A percentile compares a stretch with the other conserved stretches of the same genome.
These are phyloP conservation scores for Trematocara nigrifrons DNA, from an alignment of 2,113 vertebrate genomes.

Conservation along the genomic window DNA sequence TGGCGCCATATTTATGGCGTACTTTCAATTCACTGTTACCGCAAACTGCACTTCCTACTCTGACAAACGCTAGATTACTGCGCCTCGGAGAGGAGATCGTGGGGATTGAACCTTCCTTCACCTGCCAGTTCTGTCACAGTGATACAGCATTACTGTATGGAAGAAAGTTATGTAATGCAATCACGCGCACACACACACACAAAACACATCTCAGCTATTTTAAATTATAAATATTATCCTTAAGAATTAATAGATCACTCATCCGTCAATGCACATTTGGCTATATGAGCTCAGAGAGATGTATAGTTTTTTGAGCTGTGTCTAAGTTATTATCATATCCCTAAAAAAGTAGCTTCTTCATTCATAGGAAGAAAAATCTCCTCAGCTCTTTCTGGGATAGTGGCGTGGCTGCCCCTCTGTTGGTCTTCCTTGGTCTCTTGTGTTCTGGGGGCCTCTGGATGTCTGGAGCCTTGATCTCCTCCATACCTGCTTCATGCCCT, in stretches of 20 bases:
- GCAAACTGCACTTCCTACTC: conserved; percentile 68
- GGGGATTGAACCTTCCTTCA: conserved; percentile 42
- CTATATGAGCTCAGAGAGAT: neutral
- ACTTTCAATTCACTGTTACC: conserved; percentile 91
- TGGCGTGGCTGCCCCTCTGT: too few relatives aligned
- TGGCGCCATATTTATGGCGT: conserved; percentile 99
- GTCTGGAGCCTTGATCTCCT: too few relatives aligned
- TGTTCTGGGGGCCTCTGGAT: too few relatives aligned
- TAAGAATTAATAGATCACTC: neutral
- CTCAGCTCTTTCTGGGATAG: too few relatives aligned
- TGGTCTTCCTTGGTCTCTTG: too few relatives aligned
- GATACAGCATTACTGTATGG: neutral
- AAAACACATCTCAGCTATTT: neutral
- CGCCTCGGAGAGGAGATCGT: conserved; percentile 53
- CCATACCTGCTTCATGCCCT: too few relatives aligned
- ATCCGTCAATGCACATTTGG: neutral
- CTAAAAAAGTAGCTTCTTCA: neutral
- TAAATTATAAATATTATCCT: neutral
- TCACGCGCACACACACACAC: fast-evolving
- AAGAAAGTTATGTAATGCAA: neutral
- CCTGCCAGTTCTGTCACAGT: conserved; percentile 22
- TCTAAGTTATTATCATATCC: neutral
- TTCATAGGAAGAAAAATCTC: neutral
- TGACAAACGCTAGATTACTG: conserved; percentile 35
- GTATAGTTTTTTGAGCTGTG: neutral